Conservation (phyloP, 2,888 invertebrate species). For the Yponomeuta malinellus region DNA sequence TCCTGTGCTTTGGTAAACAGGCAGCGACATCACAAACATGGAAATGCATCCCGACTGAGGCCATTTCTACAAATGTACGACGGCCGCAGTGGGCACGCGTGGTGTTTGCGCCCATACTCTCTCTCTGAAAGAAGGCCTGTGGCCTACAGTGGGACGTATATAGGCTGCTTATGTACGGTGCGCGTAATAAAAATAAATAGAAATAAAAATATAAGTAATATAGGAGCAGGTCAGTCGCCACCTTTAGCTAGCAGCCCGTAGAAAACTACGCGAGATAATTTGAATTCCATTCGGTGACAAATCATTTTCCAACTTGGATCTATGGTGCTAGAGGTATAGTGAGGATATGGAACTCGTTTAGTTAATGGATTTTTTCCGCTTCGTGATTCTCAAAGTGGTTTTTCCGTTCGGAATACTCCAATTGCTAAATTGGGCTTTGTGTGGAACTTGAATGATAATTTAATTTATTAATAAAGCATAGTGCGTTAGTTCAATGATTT, state of each 20-base stretch:
- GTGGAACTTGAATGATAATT: background rate
- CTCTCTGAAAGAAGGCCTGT: too few species aligned
- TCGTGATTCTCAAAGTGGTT: background rate
- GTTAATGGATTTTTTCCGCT: slow-evolving; percentile 11
- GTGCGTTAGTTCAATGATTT: too few species aligned
- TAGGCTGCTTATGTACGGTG: too few species aligned
- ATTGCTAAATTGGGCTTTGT: background rate
- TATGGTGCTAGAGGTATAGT: background rate
- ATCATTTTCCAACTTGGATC: background rate
- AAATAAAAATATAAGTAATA: too few species aligned
- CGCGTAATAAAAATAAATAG: too few species aligned
- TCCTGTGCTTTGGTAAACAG: too few species aligned
- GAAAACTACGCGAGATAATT: background rate
- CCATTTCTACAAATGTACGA: too few species aligned
- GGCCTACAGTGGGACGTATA: too few species aligned
- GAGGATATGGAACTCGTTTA: background rate
- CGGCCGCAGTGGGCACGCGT: too few species aligned
- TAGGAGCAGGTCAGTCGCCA: background rate
- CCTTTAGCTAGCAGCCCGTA: background rate
- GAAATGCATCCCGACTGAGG: too few species aligned
- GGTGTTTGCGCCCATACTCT: too few species aligned
- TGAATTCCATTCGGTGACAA: background rate
- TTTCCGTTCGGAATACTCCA: background rate
- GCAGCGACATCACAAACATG: too few species aligned
- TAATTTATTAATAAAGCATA: background rate